Base-by-base conservation (phyloP, 2,797 vertebrate species). In the Aotus griseimembra region DNA sequence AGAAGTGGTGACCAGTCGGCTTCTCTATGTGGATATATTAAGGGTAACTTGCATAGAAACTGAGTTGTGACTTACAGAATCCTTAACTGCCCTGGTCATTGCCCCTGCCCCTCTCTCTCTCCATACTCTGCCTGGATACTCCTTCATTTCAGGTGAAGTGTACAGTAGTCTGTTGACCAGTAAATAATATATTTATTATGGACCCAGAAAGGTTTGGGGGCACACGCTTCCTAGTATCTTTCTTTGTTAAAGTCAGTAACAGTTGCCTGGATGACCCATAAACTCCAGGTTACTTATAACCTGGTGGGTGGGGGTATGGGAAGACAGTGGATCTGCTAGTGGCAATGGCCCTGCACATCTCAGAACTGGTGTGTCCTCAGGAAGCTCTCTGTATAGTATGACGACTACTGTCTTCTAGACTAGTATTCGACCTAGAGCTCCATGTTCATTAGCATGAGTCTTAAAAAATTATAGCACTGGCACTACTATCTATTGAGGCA, bases 201-300 rank as follows among this genome's bases (percentile, higher is more conserved):
- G 50, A 61, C n/a, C 64, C 44, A 94, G 79, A 75, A 94, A 82
- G 22, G 30, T 52, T 93, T 85, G 48, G 36, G 26, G n/a, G 48
- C 57, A 86, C 0, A 82, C 9, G 10, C 44, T 72, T 95, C 80
- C 39, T 17, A 28, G 41, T 52, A 39, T 4, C n/a, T 94, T 94
- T 90, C 85, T 96, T 90, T 73, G 80, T 39, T 80, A 61, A 92
- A 85, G 44, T 90, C 52, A 88, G 76, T 52, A 94, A 26, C 24
- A 55, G 48, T 30, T 77, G 22, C 26, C 36, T 52, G 17, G 76
- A 87, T 72, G 30, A 90, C 44, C 82, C n/a, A 80, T 61, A 75
- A 84, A 88, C n/a, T 90, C 48, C 80, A 76, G 39, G 20, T 83
- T 58, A 80, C 95, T 92, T 79, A 48, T 70, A 67, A 88, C 10